Percentiles rank a stretch among this genome's conserved stretches.
phyloP scores from a whole-genome alignment of 2,888 invertebrate species.

The Andrena praecox region DNA sequence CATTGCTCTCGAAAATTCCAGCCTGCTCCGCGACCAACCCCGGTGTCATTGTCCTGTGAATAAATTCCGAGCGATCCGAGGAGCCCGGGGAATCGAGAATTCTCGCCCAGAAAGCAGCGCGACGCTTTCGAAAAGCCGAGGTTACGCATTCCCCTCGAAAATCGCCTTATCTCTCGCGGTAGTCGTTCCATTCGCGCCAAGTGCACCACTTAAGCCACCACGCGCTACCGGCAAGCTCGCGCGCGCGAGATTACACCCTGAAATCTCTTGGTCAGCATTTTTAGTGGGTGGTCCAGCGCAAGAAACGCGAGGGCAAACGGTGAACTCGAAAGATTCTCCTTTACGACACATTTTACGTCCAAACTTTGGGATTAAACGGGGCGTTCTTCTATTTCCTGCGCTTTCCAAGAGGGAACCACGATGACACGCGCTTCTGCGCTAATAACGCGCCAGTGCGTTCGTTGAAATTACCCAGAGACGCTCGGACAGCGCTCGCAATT shows the following conservation, averaged over 20 bases:
- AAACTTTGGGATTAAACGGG: slow-evolving; percentile 17
- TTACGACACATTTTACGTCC: not conserved
- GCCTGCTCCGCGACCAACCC: not conserved
- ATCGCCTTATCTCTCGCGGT: slow-evolving; percentile 31
- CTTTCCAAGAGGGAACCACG: not conserved
- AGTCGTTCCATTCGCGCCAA: slow-evolving; percentile 23
- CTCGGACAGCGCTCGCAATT: not conserved
- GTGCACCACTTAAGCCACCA: slow-evolving; percentile 39
- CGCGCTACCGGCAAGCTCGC: not conserved
- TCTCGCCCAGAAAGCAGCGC: not conserved
- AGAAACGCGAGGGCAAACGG: not conserved
- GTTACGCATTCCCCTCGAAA: slow-evolving; percentile 24
- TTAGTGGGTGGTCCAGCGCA: slow-evolving; percentile 39
- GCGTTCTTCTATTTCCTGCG: not conserved
- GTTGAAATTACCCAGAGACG: slow-evolving; percentile 15
- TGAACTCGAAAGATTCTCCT: slow-evolving; percentile 13
- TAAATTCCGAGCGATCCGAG: not conserved
- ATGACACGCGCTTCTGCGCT: not conserved
- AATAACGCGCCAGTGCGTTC: slow-evolving; percentile 5
- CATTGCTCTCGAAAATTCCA: not conserved
- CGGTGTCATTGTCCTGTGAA: not conserved
- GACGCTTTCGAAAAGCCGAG: slow-evolving; percentile 11
- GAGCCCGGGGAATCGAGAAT: not conserved
- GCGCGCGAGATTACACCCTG: not conserved
- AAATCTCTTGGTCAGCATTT: slow-evolving; percentile 7